Conservation (phyloP, 2,797 vertebrate genomes). For the Coreius guichenoti region DNA sequence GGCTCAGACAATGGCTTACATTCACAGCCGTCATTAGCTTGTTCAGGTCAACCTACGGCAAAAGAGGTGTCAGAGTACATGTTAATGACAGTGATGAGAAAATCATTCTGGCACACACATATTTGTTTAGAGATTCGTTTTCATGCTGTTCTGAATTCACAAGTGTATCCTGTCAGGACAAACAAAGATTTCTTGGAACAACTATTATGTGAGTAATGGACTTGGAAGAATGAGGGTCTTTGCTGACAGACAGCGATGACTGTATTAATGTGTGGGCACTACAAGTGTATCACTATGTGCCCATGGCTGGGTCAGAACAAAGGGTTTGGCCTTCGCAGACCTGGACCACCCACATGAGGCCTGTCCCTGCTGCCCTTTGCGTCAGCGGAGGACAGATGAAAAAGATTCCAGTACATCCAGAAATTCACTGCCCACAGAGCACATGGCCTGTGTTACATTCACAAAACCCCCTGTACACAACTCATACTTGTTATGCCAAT, state of each 20-base stretch:
- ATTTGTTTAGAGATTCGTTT: constrained; percentile 15
- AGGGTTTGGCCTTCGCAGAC: constrained; percentile 30
- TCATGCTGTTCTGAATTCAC: neutral
- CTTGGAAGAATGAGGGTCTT: constrained; percentile 14
- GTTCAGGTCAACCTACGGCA: constrained; percentile 86
- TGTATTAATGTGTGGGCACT: constrained; percentile 18
- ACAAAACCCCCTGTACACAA: constrained; percentile 2
- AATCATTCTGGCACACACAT: neutral
- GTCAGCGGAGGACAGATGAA: constrained; percentile 54
- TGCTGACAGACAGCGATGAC: constrained; percentile 7
- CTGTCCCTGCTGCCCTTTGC: constrained; percentile 33
- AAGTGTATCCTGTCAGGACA: constrained; percentile 2
- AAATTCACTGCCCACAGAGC: constrained; percentile 74
- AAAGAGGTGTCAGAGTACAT: constrained; percentile 13
- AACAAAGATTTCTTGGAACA: constrained; percentile 32
- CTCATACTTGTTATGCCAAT: constrained; percentile 8
- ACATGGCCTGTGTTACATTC: constrained; percentile 64
- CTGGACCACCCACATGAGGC: constrained; percentile 28
- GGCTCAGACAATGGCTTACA: constrained; percentile 81
- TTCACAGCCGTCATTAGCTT: constrained; percentile 85
- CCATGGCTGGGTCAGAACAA: constrained; percentile 22
- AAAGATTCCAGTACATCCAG: constrained; percentile 45
- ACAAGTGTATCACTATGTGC: constrained; percentile 20
- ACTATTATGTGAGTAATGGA: neutral
- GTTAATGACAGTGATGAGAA: constrained; percentile 19